Evolutionary conservation across 2,888 invertebrate genomes (phyloP).

Genomic region (Mythimna albipuncta): DNA sequence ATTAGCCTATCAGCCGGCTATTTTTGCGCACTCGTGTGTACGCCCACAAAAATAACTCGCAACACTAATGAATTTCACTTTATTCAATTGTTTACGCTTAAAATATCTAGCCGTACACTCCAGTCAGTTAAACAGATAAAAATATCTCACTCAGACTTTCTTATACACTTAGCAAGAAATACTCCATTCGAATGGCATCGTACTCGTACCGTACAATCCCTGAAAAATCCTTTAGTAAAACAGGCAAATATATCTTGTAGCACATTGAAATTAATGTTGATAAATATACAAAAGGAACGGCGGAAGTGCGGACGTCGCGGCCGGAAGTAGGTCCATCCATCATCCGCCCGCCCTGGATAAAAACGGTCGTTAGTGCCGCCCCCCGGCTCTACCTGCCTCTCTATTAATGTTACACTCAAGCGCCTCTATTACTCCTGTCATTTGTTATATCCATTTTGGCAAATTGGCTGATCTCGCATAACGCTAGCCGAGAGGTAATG

Average conservation of each 20-base stretch:
- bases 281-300: constrained; percentile 86
- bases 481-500: constrained; percentile 70
- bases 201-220: constrained; percentile 27
- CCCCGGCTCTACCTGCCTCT: constrained; percentile 83
- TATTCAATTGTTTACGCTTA: constrained; percentile 50
- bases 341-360: constrained; percentile 90
- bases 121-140: constrained; percentile 41
- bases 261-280: constrained; percentile 88
- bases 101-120: constrained; percentile 50
- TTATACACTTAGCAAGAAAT: constrained; percentile 38
- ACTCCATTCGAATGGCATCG: constrained; percentile 40
- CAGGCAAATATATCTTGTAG: constrained; percentile 78
- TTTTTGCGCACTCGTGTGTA: constrained; percentile 68
- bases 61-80: constrained; percentile 58
- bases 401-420: constrained; percentile 90
- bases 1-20: constrained; percentile 72
- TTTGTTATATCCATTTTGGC: constrained; percentile 90
- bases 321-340: constrained; percentile 88
- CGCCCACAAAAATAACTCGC: constrained; percentile 54
- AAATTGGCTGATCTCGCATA: constrained; percentile 87
- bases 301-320: constrained; percentile 86
- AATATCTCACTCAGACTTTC: constrained; percentile 48
- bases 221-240: constrained; percentile 61
- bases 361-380: constrained; percentile 88
- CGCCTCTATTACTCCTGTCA: constrained; percentile 89